These are phyloP conservation scores for Bombylius discolor DNA, from an alignment of 2,888 invertebrate genomes.

Conservation along the genomic window DNA sequence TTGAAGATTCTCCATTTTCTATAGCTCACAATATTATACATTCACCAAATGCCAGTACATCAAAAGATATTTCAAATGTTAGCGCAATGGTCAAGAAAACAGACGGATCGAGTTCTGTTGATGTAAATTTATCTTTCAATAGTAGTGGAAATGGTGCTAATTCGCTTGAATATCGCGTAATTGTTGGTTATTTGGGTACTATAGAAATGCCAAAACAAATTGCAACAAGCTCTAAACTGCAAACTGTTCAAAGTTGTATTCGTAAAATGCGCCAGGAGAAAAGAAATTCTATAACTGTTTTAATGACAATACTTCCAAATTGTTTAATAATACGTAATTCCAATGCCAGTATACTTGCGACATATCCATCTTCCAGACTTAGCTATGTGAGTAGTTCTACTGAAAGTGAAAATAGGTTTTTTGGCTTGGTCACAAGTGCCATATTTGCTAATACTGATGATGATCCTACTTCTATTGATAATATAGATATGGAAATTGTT, in stretches of 20 bases:
- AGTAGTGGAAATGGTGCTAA: conserved; percentile 5
- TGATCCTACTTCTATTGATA: conserved; percentile 16
- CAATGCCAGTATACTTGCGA: conserved; percentile 66
- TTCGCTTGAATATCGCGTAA: conserved; percentile 62
- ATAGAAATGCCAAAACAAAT: conserved; percentile 88
- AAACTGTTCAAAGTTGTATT: conserved; percentile 76
- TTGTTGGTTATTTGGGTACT: conserved; percentile 90
- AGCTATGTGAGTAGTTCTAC: conserved; percentile 82
- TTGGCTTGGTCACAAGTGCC: conserved; percentile 82
- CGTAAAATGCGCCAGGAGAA: conserved; percentile 79
- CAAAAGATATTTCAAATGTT: conserved; percentile 35
- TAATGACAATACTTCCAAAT: conserved; percentile 72
- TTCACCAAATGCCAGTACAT: conserved; percentile 22
- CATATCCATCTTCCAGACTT: conserved; percentile 74
- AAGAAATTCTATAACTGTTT: conserved; percentile 68
- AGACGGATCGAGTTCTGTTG: not conserved
- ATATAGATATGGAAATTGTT: conserved; percentile 16
- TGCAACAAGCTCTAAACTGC: conserved; percentile 57
- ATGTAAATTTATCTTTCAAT: not conserved
- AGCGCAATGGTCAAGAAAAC: conserved; percentile 31
- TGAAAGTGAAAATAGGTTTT: conserved; percentile 82
- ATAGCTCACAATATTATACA: conserved; percentile 21
- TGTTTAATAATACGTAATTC: conserved; percentile 68
- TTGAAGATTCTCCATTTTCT: conserved; percentile 26
- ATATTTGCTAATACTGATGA: conserved; percentile 41